Evolutionary conservation across 2,888 invertebrate genomes (phyloP).

Genomic region (Dasysyrphus tricinctus): DNA sequence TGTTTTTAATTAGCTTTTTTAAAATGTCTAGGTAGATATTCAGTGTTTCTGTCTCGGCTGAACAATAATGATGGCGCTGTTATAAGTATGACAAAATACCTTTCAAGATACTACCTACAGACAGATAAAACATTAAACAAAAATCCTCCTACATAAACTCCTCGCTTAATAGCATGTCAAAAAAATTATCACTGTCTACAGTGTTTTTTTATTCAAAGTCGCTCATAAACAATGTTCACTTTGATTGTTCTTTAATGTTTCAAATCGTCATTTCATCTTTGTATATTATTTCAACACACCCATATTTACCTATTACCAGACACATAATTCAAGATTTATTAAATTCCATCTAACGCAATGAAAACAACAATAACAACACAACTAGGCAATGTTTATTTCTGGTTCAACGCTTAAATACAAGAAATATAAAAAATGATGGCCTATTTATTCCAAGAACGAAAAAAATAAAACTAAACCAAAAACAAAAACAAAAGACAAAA

Average conservation of each 20-base stretch:
- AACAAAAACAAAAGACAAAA: constrained; percentile 17
- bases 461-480: constrained; percentile 3
- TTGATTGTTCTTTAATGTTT: constrained; percentile 50
- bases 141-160: background rate
- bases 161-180: background rate
- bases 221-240: constrained; percentile 4
- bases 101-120: background rate
- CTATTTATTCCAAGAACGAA: constrained; percentile 47
- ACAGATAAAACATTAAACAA: background rate
- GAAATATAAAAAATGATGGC: constrained; percentile 41
- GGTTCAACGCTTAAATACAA: constrained; percentile 52
- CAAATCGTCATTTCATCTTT: constrained; percentile 57
- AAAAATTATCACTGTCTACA: constrained; percentile 11
- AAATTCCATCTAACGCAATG: constrained; percentile 28
- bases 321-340: constrained; percentile 49
- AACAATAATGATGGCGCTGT: background rate
- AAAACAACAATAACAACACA: constrained; percentile 8
- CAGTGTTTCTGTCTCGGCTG: background rate
- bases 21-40: no score
- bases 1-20: no score
- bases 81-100: constrained; percentile 1
- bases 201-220: background rate
- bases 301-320: constrained; percentile 9
- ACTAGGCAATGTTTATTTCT: constrained; percentile 35
- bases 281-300: constrained; percentile 19